phyloP scores from a whole-genome alignment of 2,888 invertebrate genomes.

The Anarsia innoxiella region DNA sequence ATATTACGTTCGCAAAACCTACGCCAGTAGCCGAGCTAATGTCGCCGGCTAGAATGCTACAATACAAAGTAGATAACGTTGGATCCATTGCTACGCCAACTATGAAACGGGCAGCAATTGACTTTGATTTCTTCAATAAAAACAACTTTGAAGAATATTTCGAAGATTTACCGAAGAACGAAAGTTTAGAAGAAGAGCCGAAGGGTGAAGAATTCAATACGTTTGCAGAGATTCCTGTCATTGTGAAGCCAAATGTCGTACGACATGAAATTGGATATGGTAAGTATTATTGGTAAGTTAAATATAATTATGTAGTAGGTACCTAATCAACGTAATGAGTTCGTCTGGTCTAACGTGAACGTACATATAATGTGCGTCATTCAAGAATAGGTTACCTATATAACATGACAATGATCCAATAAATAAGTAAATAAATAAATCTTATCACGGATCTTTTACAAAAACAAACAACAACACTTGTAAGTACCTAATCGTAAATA shows the following conservation, averaged over 20 bases:
- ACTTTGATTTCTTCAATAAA: constrained; percentile 61
- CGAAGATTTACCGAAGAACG: constrained; percentile 30
- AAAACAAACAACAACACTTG: background rate
- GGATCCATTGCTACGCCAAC: constrained; percentile 55
- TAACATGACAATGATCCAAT: background rate
- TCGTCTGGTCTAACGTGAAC: no score
- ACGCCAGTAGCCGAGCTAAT: constrained; percentile 54
- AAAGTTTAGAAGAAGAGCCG: constrained; percentile 17
- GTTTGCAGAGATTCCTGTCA: constrained; percentile 51
- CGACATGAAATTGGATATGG: constrained; percentile 65
- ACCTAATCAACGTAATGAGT: no score
- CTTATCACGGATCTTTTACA: background rate
- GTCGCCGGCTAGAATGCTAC: constrained; percentile 66
- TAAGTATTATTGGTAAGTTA: constrained; percentile 34
- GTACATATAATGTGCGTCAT: no score
- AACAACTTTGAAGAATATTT: constrained; percentile 53
- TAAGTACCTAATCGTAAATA: background rate
- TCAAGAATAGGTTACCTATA: no score
- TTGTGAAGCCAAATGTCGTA: constrained; percentile 52
- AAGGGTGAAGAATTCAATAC: constrained; percentile 20
- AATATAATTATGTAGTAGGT: no score
- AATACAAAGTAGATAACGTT: constrained; percentile 53
- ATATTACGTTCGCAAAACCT: constrained; percentile 51
- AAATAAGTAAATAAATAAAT: background rate
- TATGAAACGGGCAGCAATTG: constrained; percentile 60